Base-by-base conservation (phyloP, 2,113 vertebrate species). In the Stegostoma tigrinum region DNA sequence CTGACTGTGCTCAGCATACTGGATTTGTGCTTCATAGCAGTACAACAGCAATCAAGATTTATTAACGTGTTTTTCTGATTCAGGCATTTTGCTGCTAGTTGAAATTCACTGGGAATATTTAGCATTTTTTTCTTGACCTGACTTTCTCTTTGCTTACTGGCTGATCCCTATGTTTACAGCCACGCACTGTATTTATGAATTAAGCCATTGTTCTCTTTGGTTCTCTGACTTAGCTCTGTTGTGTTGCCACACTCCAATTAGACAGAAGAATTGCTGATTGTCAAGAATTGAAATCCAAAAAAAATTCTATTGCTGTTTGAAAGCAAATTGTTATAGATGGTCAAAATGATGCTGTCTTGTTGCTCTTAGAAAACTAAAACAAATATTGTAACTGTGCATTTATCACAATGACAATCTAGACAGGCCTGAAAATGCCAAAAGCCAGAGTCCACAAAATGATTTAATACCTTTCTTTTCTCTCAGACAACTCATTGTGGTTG, bases 81-180 rank as follows among this genome's bases (percentile, higher is more conserved):
- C 94, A 72, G 45, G 24, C 68, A 72, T 52, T 75, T 95, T 95
- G 67, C 45, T 72, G 67, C 1, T 75, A 72, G 72, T 95, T 72
- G 38, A 95, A 23, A 95, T 95, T 52, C 94, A 95, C 7, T 95
- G 94, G 67, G 72, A 72, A 95, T 34, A 61, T 66, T 93, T 17
- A 0, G 45, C 45, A 75, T 38, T 93, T 95, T 91, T 52, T 70
- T 95, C 68, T 95, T 45, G 42, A 24, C 93, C 38, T 15, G 42
- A 72, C 94, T 95, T 68, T 94, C 90, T 67, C 67, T 95, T 95
- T 94, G 64, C 91, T 45, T 52, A 45, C 42, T 90, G 87, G 67
- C 68, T 95, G 67, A 95, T 95, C 68, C 68, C 94, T 95, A 68
- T 95, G 94, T 95, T 95, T 95, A 72, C 94, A 95, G 45, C 24